Percentiles rank a stretch among this genome's conserved stretches.
phyloP scores from a whole-genome alignment of 2,888 invertebrate species.

The Drosophila acutilabella region DNA sequence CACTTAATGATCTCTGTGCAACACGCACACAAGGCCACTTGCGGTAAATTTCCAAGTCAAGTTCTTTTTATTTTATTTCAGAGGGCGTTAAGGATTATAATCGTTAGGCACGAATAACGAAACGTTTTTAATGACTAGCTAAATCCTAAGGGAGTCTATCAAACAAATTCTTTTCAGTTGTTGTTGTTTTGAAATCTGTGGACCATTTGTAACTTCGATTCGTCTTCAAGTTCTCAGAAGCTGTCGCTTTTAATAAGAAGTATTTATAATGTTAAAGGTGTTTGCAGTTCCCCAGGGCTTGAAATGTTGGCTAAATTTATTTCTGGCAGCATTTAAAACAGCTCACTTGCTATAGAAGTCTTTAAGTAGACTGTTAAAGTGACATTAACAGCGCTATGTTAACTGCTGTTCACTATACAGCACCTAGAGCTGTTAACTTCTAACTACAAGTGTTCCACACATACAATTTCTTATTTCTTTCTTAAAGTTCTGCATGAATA shows the following conservation, averaged over 20 bases:
- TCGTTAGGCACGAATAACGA: conserved; percentile 30
- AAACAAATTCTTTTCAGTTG: neutral
- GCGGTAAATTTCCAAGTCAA: conserved; percentile 31
- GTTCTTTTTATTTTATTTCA: neutral
- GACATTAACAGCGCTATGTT: neutral
- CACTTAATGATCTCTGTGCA: conserved; percentile 38
- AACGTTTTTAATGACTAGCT: conserved; percentile 30
- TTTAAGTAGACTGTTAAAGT: neutral
- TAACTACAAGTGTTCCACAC: no score
- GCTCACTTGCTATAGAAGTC: no score
- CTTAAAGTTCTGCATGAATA: neutral
- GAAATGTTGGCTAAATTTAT: neutral
- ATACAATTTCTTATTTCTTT: no score
- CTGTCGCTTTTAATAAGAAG: conserved; percentile 5
- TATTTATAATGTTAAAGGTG: conserved; percentile 6
- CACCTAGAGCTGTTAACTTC: no score
- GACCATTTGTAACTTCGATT: conserved; percentile 16
- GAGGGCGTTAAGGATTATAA: conserved; percentile 19
- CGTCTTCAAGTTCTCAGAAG: neutral
- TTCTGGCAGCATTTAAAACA: no score
- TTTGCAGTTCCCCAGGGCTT: neutral
- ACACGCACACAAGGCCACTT: conserved; percentile 39
- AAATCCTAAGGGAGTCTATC: conserved; percentile 25
- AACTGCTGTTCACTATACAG: no score
- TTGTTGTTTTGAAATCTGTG: conserved; percentile 1